Conservation (phyloP, 2,888 invertebrate species). For the Ecliptopera silaceata region DNA sequence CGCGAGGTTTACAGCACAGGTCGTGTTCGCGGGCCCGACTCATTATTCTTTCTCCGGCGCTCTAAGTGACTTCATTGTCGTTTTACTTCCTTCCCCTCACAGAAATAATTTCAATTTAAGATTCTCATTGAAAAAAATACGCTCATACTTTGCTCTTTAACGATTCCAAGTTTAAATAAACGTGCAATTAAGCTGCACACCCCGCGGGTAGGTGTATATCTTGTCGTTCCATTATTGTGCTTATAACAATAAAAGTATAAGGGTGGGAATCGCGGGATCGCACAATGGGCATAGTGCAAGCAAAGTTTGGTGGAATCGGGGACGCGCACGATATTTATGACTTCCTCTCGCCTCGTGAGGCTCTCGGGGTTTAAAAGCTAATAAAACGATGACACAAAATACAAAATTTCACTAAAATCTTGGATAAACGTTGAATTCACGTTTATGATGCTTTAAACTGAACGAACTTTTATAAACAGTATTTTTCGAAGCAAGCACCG, state of each 20-base stretch:
- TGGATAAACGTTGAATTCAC: conserved; percentile 45
- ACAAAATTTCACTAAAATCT: conserved; percentile 56
- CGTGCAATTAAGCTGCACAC: conserved; percentile 16
- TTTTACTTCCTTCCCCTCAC: conserved; percentile 69
- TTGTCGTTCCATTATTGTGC: conserved; percentile 38
- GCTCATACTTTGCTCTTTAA: conserved; percentile 43
- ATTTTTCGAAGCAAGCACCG: neutral
- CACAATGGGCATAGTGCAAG: conserved; percentile 51
- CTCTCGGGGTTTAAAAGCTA: conserved; percentile 68
- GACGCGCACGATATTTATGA: conserved; percentile 71
- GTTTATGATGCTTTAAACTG: conserved; percentile 24
- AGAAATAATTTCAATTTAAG: conserved; percentile 69
- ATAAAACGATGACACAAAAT: conserved; percentile 69
- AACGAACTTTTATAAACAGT: conserved; percentile 3
- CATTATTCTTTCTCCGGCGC: conserved; percentile 70
- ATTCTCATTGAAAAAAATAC: conserved; percentile 59
- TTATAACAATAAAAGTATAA: conserved; percentile 49
- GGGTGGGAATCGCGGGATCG: conserved; percentile 24
- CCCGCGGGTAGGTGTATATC: conserved; percentile 39
- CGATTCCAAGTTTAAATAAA: conserved; percentile 20
- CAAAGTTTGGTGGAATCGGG: conserved; percentile 66
- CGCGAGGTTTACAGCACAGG: conserved; percentile 49
- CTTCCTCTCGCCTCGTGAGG: conserved; percentile 63
- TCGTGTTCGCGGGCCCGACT: conserved; percentile 49
- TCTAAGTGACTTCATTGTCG: conserved; percentile 72